Percentiles rank a stretch among this genome's conserved stretches.
These are phyloP conservation scores for Gastrophryne carolinensis DNA, from an alignment of 2,797 vertebrate species.

Conservation along the genomic window DNA sequence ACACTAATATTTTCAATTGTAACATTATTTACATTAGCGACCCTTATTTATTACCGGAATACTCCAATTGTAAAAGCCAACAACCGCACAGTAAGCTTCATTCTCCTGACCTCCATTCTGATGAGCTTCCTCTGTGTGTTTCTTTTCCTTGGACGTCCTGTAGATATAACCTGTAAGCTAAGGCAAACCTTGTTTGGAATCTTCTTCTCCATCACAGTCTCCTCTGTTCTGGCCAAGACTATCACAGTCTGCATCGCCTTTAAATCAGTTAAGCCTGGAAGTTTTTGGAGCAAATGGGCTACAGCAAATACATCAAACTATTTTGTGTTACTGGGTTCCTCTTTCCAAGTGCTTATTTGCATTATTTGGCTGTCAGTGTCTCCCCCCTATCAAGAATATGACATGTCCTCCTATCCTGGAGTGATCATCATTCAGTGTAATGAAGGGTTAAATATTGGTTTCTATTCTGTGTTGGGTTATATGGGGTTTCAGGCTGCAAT, in stretches of 20 bases:
- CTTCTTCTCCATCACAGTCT: background rate
- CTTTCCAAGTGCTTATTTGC: background rate
- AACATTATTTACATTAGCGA: too few species aligned
- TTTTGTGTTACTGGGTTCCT: background rate
- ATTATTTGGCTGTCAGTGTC: background rate
- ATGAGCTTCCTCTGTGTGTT: constrained; percentile 1
- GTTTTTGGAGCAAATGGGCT: background rate
- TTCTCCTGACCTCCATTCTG: background rate
- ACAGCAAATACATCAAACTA: background rate
- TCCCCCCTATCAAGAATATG: background rate
- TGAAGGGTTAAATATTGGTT: background rate
- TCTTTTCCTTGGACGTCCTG: background rate
- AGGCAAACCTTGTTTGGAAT: background rate
- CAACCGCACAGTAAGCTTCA: constrained; percentile 23
- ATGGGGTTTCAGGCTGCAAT: background rate
- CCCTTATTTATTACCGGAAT: too few species aligned
- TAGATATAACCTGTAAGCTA: background rate
- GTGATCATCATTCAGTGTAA: background rate
- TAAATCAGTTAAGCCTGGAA: constrained; percentile 9
- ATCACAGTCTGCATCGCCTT: constrained; percentile 34
- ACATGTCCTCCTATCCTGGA: background rate
- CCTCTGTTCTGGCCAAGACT: constrained; percentile 36
- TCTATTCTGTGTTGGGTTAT: background rate
- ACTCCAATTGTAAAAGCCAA: constrained; percentile 47
- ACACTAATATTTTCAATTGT: too few species aligned